Evolutionary conservation across 2,113 vertebrate species (phyloP), one percentile per base, ranked within the genome.

Genomic region (Urocolius indicus): DNA sequence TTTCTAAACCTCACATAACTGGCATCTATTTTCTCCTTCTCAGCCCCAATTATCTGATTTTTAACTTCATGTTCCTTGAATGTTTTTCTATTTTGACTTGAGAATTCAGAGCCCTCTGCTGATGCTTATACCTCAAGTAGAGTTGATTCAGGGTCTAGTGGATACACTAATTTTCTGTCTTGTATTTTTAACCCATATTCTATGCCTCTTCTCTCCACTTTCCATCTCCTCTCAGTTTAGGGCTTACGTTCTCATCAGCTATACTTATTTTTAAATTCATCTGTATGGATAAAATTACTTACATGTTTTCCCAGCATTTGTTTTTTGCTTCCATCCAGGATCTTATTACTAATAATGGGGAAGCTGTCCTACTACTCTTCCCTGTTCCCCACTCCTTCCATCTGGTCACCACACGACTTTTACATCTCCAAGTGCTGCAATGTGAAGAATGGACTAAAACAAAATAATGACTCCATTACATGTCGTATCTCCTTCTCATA

Each of bases 381-480:
- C 78, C 62, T 5, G 3, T 54, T 93, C 51, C 36, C 34, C 16
- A 22, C 24, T 90, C 78, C 46, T 71, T 89, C 84, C 95, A 95
- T 96, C 93, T 97, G 95, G 79, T 67, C 48, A 86, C 93, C 94
- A 97, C 92, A 90, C 65, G 41, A 57, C 79, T 90, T 65, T 84
- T 71, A 86, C 49, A 57, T 88, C 75, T 84, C 52, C 82, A 81
- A 88, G 57, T n/a, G 32, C 61, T 52, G 34, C 85, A 84, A 84
- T 72, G 88, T 84, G 86, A 94, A 81, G 94, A 91, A 89, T n/a
- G 86, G 66, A 36, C 84, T 95, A 75, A 94, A 97, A 41, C 79
- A 74, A 94, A 96, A 94, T 95, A 94, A 95, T 59, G 62, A 85
- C 63, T 91, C 78, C 93, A 96, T 96, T 97, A 96, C 94, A 95